Conservation (phyloP, 2,888 invertebrate species). For the Incurvaria masculella region DNA sequence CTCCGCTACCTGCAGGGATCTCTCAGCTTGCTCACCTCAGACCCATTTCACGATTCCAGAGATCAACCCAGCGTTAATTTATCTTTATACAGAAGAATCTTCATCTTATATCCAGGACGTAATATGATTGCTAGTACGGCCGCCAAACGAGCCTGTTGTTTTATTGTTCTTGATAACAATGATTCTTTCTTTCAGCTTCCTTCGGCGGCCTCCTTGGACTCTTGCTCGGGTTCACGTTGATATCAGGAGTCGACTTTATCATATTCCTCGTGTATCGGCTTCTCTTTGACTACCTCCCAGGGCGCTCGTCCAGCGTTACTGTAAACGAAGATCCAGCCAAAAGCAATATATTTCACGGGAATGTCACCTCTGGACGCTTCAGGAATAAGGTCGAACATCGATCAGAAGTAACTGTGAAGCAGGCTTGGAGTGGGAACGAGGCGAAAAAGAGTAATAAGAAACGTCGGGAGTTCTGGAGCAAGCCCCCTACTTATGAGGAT, state of each 20-base stretch:
- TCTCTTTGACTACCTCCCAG: slow-evolving; percentile 28
- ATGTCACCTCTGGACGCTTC: background rate
- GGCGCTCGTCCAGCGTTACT: background rate
- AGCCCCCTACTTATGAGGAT: slow-evolving; percentile 2
- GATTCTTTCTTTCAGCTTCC: slow-evolving; percentile 56
- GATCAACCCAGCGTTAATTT: no score
- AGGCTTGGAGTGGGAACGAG: background rate
- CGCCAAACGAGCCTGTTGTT: no score
- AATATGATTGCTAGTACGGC: no score
- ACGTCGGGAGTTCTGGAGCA: background rate
- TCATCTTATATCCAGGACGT: no score
- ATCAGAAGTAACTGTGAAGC: background rate
- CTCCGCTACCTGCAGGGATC: no score
- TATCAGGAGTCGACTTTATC: slow-evolving; percentile 63
- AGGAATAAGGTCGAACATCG: background rate
- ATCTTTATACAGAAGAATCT: no score
- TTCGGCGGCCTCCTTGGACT: slow-evolving; percentile 68
- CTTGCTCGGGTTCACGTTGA: slow-evolving; percentile 68
- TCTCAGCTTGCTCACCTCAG: no score
- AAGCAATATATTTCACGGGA: background rate
- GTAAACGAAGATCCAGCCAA: no score
- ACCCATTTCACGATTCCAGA: no score
- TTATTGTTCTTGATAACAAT: no score
- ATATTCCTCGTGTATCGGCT: slow-evolving; percentile 60
- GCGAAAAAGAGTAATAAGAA: slow-evolving; percentile 6